Evolutionary conservation across 2,113 vertebrate genomes (phyloP).

Genomic region (Cynocephalus volans): DNA sequence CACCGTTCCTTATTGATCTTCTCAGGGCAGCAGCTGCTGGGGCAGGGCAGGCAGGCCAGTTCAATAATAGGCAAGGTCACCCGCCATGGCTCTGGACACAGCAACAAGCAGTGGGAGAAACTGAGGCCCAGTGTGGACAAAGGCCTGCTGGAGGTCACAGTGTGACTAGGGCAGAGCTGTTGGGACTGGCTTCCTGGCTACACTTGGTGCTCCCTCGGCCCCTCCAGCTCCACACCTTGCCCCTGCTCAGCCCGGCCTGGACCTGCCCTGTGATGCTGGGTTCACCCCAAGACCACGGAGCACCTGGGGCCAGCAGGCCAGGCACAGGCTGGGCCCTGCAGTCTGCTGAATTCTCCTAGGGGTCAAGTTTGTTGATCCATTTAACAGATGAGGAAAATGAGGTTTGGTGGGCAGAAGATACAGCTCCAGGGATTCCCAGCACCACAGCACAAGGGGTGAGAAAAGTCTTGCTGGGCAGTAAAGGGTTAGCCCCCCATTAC

Average conservation of each 20-base stretch:
- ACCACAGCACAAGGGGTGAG: rapidly evolving
- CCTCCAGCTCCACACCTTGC: background rate
- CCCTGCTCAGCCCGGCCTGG: too few species aligned
- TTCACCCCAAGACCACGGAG: background rate
- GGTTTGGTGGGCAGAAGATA: background rate
- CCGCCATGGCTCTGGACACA: background rate
- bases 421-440: background rate
- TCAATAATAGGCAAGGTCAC: conserved; percentile 2
- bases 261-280: background rate
- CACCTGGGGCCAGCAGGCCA: too few species aligned
- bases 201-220: background rate
- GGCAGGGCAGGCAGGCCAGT: background rate
- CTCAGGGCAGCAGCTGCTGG: background rate
- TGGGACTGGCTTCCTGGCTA: background rate
- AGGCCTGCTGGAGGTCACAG: too few species aligned
- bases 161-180: background rate
- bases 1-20: background rate
- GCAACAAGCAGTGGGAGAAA: background rate
- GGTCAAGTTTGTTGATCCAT: background rate
- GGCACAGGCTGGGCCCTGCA: background rate
- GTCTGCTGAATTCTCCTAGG: background rate
- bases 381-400: background rate
- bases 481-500: background rate
- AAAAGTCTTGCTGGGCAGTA: background rate
- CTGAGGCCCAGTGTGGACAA: background rate